Percentiles rank a stretch among this genome's conserved stretches.
Evolutionary conservation across 2,113 vertebrate species (phyloP).

Genomic region (Himantopus leucocephalus): DNA sequence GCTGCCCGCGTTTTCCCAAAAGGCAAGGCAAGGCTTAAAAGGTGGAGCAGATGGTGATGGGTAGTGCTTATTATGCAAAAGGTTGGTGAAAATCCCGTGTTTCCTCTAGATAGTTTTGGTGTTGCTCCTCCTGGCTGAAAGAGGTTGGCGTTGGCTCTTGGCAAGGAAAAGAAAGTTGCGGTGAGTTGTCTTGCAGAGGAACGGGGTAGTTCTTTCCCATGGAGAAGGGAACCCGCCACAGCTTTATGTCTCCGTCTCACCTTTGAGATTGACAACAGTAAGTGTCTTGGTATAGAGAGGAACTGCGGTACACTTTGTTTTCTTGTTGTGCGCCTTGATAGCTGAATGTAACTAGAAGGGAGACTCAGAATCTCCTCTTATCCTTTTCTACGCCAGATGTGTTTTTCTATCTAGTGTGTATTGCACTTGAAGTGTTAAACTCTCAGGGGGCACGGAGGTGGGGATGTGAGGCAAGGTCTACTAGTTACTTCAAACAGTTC

Average conservation of each 20-base stretch:
- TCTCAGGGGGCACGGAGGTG: conserved; percentile 24
- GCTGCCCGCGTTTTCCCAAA: conserved; percentile 11
- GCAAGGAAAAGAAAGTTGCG: background rate
- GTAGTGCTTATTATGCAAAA: background rate
- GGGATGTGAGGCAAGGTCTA: conserved; percentile 36
- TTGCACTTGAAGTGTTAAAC: conserved; percentile 49
- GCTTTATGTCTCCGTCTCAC: background rate
- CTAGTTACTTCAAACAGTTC: conserved; percentile 62
- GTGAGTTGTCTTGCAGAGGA: background rate
- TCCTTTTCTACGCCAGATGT: background rate
- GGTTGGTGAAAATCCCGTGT: conserved; percentile 11
- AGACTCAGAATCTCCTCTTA: conserved; percentile 8
- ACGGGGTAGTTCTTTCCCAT: background rate
- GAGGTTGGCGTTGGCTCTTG: background rate
- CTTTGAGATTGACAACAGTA: background rate
- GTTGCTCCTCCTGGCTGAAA: background rate
- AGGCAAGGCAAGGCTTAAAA: background rate
- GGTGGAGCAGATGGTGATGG: conserved; percentile 40
- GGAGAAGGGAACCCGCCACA: background rate
- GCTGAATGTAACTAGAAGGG: background rate
- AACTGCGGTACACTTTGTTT: background rate
- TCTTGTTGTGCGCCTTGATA: background rate
- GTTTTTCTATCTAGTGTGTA: background rate
- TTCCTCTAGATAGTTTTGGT: background rate
- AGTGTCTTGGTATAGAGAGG: background rate